Base-by-base conservation (phyloP, 2,888 invertebrate genomes). In the Limnephilus auricula region DNA sequence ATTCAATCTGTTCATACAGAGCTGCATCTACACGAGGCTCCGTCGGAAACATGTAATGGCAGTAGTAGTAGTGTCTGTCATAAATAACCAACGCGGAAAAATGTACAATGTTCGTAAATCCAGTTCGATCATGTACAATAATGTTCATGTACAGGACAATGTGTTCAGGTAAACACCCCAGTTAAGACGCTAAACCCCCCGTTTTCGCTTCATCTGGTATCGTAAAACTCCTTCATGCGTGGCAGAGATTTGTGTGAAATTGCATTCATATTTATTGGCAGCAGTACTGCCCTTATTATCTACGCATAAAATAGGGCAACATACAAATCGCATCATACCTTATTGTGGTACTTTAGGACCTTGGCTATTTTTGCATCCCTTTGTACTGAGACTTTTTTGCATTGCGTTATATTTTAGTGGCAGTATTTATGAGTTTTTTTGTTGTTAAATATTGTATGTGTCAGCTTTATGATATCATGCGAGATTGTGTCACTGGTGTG, bases 101-200 rank as follows among this genome's bases (percentile, higher is more conserved):
- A 80, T 32, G 80, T 80, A 18, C 80, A 80, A 80, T 32, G 15
- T 80, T 2, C 80, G 15, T 31, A n/a, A 37, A 85, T 37, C 34
- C 82, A 82, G 32, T 82, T n/a, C 82, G 82, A 32, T 34, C 82
- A n/a, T 34, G 18, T 32, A 34, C 18, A 82, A 82, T 34, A 82
- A 82, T 82, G 37, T 82, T 18, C 32, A 40, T 84, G 40, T n/a
- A n/a, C 10, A 37, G 13, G 2, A 37, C 37, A 37, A 84, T 37
- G n/a, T 40, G 84, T 30, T 2, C 37, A 9, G 40, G 40, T 40
- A 40, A 30, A 40, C 89, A 78, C 79, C 31, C 15, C 79, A 5
- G 37, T 78, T 84, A 90, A 90, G 90, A 90, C 45, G 90, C 18
- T 84, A 84, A 90, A 84, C 83, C 90, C 90, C 65, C n/a, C 90